Conservation (phyloP, 2,888 invertebrate genomes). For the Trypoxylon attenuatum region DNA sequence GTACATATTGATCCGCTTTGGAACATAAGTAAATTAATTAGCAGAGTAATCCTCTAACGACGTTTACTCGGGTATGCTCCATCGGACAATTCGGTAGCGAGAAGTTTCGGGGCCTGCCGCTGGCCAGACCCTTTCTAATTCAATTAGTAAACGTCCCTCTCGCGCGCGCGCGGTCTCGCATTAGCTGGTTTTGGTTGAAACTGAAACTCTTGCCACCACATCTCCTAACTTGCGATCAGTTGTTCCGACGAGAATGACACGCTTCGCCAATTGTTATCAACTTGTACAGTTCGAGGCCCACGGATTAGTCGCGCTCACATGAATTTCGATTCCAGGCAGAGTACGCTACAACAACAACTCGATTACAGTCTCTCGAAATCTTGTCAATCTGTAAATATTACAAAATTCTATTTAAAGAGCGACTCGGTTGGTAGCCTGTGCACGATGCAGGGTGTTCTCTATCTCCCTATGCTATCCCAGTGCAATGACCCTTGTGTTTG, state of each 20-base stretch:
- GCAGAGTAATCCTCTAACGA: conserved; percentile 55
- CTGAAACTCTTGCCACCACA: conserved; percentile 32
- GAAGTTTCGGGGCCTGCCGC: conserved; percentile 57
- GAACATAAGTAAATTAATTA: conserved; percentile 51
- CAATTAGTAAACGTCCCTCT: conserved; percentile 60
- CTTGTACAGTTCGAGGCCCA: conserved; percentile 1
- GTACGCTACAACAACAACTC: neutral
- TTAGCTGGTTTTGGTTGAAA: conserved; percentile 23
- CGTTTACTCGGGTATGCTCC: conserved; percentile 57
- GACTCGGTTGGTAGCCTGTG: too few species aligned
- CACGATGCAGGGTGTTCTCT: too few species aligned
- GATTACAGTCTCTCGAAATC: neutral
- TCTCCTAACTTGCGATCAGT: conserved; percentile 28
- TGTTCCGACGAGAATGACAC: conserved; percentile 12
- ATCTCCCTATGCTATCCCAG: too few species aligned
- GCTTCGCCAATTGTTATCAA: conserved; percentile 10
- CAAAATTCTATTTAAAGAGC: conserved; percentile 14
- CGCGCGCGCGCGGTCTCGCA: conserved; percentile 34
- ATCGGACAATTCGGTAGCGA: conserved; percentile 53
- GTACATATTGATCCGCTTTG: too few species aligned
- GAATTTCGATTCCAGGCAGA: neutral
- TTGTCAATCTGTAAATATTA: conserved; percentile 14
- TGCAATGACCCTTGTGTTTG: conserved; percentile 15
- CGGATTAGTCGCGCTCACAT: neutral
- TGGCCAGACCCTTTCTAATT: conserved; percentile 61